Base-by-base conservation (phyloP, 2,113 vertebrate species). In the Hyla sarda region DNA sequence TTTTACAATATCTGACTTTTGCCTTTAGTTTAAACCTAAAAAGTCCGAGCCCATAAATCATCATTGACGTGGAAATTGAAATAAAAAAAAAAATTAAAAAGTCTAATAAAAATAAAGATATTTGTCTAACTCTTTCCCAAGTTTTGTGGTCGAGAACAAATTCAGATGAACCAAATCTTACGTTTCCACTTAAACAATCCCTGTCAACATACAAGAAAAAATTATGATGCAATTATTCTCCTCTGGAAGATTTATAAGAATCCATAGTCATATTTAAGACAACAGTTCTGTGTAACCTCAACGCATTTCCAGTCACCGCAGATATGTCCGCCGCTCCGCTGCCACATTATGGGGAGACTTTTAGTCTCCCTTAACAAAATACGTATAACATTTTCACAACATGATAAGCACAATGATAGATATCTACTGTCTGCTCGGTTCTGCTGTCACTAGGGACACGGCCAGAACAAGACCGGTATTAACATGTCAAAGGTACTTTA, bases 141-240 rank as follows among this genome's bases (percentile, higher is more conserved):
- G 50, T 73, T 58, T 85, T 85, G 83, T 77, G 83, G 83, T 85
- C 41, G 45, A 85, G 48, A 30, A 58, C 45, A 65, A 34, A 48
- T 77, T 65, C 34, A 65, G 47, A n/a, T 77, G 28, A 85, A 77
- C 41, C 37, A 67, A 32, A 83, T 52, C 69, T 73, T 84, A 41
- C 72, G 28, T 48, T 84, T 84, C 58, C 45, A 67, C 56, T 85
- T 77, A 85, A 62, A 77, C 13, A 77, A 32, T 25, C 32, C 10
- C 16, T 84, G 82, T 75, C 83, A 85, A 65, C 83, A 85, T 9
- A 41, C 14, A 21, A 67, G 41, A 13, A 52, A 50, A 83, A 83
- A 76, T 65, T 65, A 76, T 85, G 41, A 84, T 76, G 54, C 72
- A 84, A 76, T 84, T 76, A 84, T 84, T 84, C 75, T 75, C 62